phyloP scores from a whole-genome alignment of 2,113 vertebrate genomes.

The Steatornis caripensis region DNA sequence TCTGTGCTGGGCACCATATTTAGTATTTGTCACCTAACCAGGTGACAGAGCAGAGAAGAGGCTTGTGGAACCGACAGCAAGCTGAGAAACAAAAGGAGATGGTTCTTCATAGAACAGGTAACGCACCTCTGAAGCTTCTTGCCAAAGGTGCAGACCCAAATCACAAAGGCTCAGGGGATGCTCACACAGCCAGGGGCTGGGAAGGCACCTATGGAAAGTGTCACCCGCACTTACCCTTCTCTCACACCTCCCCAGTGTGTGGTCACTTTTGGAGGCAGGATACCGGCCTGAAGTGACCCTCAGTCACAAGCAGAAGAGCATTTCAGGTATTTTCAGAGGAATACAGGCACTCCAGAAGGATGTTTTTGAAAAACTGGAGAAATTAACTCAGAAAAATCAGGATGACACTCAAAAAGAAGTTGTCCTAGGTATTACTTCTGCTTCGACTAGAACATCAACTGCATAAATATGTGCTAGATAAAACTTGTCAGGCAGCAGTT shows the following conservation, averaged over 20 bases:
- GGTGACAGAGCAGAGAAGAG: background rate
- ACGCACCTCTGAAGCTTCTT: background rate
- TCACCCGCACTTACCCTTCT: background rate
- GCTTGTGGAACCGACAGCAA: background rate
- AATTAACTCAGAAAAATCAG: background rate
- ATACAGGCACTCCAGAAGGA: background rate
- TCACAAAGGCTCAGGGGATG: background rate
- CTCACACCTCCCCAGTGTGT: background rate
- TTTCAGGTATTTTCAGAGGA: background rate
- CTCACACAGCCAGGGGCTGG: background rate
- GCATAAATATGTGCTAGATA: background rate
- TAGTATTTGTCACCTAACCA: background rate
- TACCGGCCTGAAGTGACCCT: background rate
- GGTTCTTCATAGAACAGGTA: background rate
- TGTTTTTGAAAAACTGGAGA: background rate
- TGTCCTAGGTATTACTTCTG: background rate
- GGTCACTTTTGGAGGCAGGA: background rate
- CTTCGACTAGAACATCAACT: background rate
- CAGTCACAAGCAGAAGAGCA: background rate
- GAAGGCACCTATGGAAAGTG: background rate
- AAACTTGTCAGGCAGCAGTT: background rate
- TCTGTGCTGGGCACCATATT: background rate
- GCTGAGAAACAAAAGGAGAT: background rate
- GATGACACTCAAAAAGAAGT: background rate
- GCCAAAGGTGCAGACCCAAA: background rate